Conservation (phyloP, 2,797 vertebrate species). For the Tinamus major region DNA sequence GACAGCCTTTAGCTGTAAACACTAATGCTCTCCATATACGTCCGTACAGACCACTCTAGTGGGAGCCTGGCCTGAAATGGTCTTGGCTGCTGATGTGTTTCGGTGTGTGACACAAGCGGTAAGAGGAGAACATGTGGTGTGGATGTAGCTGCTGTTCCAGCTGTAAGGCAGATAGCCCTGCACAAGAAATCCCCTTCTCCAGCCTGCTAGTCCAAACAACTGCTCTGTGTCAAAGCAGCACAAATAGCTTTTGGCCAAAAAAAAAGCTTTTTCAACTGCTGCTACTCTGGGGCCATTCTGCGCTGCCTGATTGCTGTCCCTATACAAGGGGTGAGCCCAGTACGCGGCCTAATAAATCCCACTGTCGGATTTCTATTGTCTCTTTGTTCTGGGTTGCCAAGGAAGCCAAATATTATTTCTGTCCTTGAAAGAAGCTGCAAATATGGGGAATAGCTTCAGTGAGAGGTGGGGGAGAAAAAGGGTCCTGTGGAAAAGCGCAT, state of each 20-base stretch:
- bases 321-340: neutral
- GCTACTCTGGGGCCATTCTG: neutral
- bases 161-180: slow-evolving; percentile 21
- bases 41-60: neutral
- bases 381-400: slow-evolving; percentile 68
- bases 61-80: neutral
- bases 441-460: slow-evolving; percentile 24
- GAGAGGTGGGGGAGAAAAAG: neutral
- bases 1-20: neutral
- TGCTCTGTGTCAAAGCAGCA: slow-evolving; percentile 17
- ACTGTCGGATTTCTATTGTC: slow-evolving; percentile 54
- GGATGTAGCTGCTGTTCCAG: slow-evolving; percentile 20
- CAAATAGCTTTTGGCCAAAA: slow-evolving; percentile 39
- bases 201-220: slow-evolving; percentile 30
- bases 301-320: slow-evolving; percentile 12
- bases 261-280: slow-evolving; percentile 38
- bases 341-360: slow-evolving; percentile 51
- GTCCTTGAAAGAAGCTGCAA: slow-evolving; percentile 65
- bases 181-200: slow-evolving; percentile 37
- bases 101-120: neutral
- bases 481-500: neutral
- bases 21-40: neutral
- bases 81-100: neutral
- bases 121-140: neutral
- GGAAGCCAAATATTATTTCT: slow-evolving; percentile 75